Evolutionary conservation across 2,113 vertebrate genomes (phyloP), one percentile per base, ranked within the genome.

Genomic region (Eurypyga helias): DNA sequence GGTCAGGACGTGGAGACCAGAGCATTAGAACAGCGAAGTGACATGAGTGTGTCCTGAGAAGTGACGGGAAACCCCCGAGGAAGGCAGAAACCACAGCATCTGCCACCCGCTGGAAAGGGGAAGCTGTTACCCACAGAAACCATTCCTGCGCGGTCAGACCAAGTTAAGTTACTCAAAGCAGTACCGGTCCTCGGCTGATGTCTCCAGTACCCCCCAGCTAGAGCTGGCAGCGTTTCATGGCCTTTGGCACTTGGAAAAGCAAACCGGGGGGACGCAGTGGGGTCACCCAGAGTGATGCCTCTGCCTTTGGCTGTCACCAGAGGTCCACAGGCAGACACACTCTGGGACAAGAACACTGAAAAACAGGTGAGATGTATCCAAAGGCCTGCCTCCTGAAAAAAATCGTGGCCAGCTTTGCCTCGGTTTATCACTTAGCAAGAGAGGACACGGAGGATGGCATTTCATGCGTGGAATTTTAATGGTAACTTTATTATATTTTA

Each of bases 401-500:
- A 24, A 16, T 76, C 51, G 79, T 78, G 61, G 79, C 48, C 76
- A 20, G 61, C 20, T 78, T 87, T 45, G 57, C 46, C 51, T 82
- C 5, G 1, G 61, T 85, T 60, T 88, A 65, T 94, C 5, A 10
- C 79, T 60, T 29, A 66, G 69, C 6, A 21, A 78, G 55, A 87
- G 73, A 78, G 87, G 64, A 91, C 72, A 81, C 54, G 45, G 69
- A 72, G 34, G 65, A 76, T 46, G 48, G 81, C 38, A 43, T 72
- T 76, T 67, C 95, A 83, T 94, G 95, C 3, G 10, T 51, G 92
- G 97, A 98, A 98, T 97, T 96, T 96, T 96, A 96, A 98, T 97
- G 83, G 92, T 77, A 81, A 89, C 52, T 94, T 97, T 93, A 97
- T 96, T 89, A 95, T 69, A 96, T 93, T 92, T 96, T 96, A 97